Percentiles rank a stretch among this genome's conserved stretches.
phyloP scores from a whole-genome alignment of 2,113 vertebrate species.

The Microtus ochrogaster region DNA sequence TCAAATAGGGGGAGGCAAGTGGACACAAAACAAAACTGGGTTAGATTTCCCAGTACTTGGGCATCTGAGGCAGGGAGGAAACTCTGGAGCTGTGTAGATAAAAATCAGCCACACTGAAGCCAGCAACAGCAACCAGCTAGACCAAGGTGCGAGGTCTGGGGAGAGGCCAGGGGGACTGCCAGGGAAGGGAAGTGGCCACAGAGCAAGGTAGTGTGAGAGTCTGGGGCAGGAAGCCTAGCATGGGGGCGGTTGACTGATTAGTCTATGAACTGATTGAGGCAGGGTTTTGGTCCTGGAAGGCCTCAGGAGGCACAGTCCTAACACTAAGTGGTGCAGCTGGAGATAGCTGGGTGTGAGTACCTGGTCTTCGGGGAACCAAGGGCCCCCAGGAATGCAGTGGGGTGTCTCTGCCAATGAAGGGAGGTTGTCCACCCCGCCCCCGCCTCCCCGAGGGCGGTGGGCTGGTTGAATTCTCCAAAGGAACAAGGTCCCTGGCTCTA shows the following conservation, averaged over 20 bases:
- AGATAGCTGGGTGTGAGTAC: background rate
- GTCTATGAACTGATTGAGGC: background rate
- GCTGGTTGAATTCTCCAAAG: background rate
- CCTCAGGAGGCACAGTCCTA: background rate
- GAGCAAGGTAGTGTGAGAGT: background rate
- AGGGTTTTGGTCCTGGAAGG: background rate
- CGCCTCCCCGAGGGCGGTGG: background rate
- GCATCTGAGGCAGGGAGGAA: slow-evolving; percentile 14
- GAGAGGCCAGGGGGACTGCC: too few species aligned
- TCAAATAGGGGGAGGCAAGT: background rate
- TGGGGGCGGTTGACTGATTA: background rate
- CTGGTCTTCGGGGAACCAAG: background rate
- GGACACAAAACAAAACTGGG: slow-evolving; percentile 40
- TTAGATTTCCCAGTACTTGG: slow-evolving; percentile 16
- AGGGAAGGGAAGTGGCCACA: background rate
- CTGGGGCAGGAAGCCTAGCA: background rate
- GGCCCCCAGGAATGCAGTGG: background rate
- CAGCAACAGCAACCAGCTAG: background rate
- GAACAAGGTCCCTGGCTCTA: background rate
- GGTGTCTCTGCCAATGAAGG: background rate
- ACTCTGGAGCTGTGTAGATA: background rate
- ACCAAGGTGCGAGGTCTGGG: background rate
- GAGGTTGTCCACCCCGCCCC: background rate
- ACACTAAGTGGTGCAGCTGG: background rate
- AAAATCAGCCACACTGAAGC: background rate